phyloP scores from a whole-genome alignment of 2,888 invertebrate genomes.

The Dolomedes plantarius region DNA sequence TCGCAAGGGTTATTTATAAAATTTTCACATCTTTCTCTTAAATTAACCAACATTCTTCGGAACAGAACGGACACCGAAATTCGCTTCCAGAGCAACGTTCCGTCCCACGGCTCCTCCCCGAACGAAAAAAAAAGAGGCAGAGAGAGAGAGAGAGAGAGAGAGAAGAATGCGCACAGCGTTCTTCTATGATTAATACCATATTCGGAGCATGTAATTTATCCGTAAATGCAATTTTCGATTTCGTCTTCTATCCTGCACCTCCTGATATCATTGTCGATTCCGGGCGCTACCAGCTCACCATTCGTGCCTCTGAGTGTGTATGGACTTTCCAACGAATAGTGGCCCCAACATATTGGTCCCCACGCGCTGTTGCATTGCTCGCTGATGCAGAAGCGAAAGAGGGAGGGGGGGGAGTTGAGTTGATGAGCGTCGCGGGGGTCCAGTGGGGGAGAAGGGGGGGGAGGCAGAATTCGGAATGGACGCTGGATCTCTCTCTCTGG shows the following conservation, averaged over 20 bases:
- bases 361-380: slow-evolving; percentile 48
- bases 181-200: slow-evolving; percentile 54
- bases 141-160: not conserved
- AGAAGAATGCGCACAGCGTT: slow-evolving; percentile 4
- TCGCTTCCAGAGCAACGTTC: slow-evolving; percentile 10
- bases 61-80: not conserved
- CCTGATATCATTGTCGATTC: slow-evolving; percentile 58
- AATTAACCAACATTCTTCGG: slow-evolving; percentile 9
- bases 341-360: slow-evolving; percentile 55
- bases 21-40: slow-evolving; percentile 16
- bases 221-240: slow-evolving; percentile 58
- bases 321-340: slow-evolving; percentile 35
- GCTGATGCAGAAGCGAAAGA: not conserved
- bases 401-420: not conserved
- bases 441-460: slow-evolving; percentile 25
- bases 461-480: slow-evolving; percentile 60
- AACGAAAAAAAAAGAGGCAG: not conserved
- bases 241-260: slow-evolving; percentile 11
- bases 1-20: not conserved
- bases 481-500: slow-evolving; percentile 25
- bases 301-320: slow-evolving; percentile 9
- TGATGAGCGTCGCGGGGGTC: slow-evolving; percentile 60
- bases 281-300: not conserved
- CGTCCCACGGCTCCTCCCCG: not conserved
- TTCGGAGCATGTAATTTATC: slow-evolving; percentile 56